These are phyloP conservation scores for Atethmia centrago DNA, from an alignment of 2,888 invertebrate genomes.

Conservation along the genomic window DNA sequence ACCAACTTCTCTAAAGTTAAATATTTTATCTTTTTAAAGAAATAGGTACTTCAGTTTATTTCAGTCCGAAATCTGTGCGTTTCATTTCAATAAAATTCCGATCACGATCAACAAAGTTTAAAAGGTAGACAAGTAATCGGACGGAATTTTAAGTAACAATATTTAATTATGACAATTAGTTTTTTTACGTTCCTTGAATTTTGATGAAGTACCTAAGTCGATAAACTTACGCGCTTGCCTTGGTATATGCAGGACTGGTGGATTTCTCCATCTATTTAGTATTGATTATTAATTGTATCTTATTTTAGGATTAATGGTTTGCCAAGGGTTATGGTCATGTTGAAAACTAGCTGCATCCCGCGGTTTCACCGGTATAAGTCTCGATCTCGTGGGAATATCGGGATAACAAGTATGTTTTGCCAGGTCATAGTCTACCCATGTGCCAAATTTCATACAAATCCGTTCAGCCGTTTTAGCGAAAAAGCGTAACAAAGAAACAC, in stretches of 20 bases:
- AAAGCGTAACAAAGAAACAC: no score
- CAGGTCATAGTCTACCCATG: no score
- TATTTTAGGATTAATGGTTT: background rate
- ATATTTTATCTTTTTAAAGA: constrained; percentile 12
- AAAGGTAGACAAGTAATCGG: constrained; percentile 51
- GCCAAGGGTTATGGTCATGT: background rate
- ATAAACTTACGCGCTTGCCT: constrained; percentile 9
- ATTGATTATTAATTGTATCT: background rate
- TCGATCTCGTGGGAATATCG: no score
- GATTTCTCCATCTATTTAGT: background rate
- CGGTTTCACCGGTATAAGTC: no score
- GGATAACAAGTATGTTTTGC: no score
- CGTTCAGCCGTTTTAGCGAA: no score
- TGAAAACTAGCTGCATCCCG: no score
- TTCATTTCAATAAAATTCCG: constrained; percentile 34
- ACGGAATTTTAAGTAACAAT: constrained; percentile 58
- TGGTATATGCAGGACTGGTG: constrained; percentile 7
- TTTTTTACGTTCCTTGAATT: constrained; percentile 48
- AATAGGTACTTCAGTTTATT: constrained; percentile 10
- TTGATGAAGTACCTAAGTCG: constrained; percentile 30
- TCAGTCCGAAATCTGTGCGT: constrained; percentile 29
- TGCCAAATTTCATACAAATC: no score
- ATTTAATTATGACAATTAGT: constrained; percentile 62
- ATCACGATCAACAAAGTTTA: constrained; percentile 61
- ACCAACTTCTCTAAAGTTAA: background rate